A percentile compares a stretch with the other conserved stretches of the same genome.
phyloP scores from a whole-genome alignment of 2,113 vertebrate species.

The Entomyzon cyanotis region DNA sequence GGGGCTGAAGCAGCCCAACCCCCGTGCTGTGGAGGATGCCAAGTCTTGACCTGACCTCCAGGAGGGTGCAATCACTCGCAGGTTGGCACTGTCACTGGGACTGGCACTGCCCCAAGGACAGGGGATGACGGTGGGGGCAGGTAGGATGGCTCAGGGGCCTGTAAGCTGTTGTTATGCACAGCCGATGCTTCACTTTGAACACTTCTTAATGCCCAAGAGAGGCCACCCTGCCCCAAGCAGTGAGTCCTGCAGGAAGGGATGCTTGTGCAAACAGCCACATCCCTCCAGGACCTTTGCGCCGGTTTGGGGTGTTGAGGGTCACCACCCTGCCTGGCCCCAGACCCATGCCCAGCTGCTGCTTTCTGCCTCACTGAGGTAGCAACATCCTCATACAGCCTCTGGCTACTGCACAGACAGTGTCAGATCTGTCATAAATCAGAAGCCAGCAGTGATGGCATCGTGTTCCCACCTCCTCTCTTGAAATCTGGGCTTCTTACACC shows the following conservation, averaged over 20 bases:
- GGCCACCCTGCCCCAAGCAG: background rate
- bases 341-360: background rate
- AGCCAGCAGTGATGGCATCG: rapidly evolving
- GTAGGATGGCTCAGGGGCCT: background rate
- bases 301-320: background rate
- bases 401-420: background rate
- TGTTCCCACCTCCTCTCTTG: background rate
- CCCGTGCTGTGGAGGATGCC: rapidly evolving
- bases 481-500: background rate
- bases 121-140: rapidly evolving
- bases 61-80: rapidly evolving
- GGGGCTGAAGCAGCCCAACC: background rate
- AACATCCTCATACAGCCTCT: background rate
- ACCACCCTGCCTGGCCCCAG: background rate
- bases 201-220: background rate
- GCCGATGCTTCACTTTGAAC: background rate
- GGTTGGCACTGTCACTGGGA: background rate
- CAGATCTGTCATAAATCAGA: background rate
- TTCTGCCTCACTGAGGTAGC: background rate
- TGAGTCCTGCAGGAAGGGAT: background rate
- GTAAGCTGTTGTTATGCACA: background rate
- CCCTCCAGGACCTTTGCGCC: background rate
- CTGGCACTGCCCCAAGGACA: background rate
- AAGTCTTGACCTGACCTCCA: background rate
- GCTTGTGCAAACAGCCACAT: background rate